A percentile compares a stretch with the other conserved stretches of the same genome.
phyloP scores from a whole-genome alignment of 2,797 vertebrate species.

The Crocodylus rhombifer region DNA sequence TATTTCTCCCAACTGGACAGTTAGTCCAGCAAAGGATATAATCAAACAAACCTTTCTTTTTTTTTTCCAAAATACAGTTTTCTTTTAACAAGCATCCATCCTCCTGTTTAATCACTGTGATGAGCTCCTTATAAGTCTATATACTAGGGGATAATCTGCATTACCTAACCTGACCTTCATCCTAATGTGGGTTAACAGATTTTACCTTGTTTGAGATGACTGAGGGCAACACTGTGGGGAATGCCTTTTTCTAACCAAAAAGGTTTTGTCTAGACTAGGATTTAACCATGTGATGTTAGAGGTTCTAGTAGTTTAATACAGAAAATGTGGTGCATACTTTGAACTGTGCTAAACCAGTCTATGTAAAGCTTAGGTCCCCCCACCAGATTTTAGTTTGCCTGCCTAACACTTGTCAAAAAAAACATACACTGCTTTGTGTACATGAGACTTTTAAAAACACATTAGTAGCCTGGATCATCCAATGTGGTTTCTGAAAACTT shows the following conservation, averaged over 20 bases:
- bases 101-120: neutral
- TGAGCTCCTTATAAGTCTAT: neutral
- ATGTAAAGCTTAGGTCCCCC: neutral
- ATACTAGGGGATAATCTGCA: neutral
- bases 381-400: neutral
- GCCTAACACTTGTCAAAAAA: neutral
- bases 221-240: neutral
- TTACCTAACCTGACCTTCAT: neutral
- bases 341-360: neutral
- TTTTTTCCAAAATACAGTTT: neutral
- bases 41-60: neutral
- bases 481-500: no score
- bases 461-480: neutral
- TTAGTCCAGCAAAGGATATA: no score
- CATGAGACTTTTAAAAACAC: neutral
- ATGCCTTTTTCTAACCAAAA: neutral
- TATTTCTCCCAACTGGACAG: no score
- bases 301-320: neutral
- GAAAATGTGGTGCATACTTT: neutral
- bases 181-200: neutral
- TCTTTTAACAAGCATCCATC: conserved; percentile 42
- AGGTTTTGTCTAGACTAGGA: neutral
- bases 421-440: neutral
- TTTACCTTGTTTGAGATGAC: neutral
- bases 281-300: neutral